A percentile compares a stretch with the other conserved stretches of the same genome.
These are phyloP conservation scores for Resseliella maxima DNA, from an alignment of 2,888 invertebrate genomes.

Conservation along the genomic window DNA sequence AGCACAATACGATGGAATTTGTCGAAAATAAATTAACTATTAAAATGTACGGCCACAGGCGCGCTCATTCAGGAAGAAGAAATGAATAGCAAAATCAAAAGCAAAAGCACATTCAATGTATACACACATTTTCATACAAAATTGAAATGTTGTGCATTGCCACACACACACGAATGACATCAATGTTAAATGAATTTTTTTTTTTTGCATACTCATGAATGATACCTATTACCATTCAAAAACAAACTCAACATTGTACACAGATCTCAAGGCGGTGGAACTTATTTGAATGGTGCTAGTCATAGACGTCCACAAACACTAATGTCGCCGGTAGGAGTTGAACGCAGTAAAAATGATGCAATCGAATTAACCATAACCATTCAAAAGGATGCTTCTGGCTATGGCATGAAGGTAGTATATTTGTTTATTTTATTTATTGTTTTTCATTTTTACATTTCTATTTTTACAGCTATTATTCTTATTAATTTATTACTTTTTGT, in stretches of 20 bases:
- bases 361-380: slow-evolving; percentile 65
- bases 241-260: not conserved
- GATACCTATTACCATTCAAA: not conserved
- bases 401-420: slow-evolving; percentile 67
- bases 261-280: slow-evolving; percentile 55
- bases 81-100: too few relatives aligned
- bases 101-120: too few relatives aligned
- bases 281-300: slow-evolving; percentile 58
- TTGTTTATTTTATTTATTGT: not conserved
- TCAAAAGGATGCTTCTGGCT: slow-evolving; percentile 67
- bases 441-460: not conserved
- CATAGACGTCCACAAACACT: slow-evolving; percentile 57
- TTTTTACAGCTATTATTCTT: not conserved
- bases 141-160: too few relatives aligned
- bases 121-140: too few relatives aligned
- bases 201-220: too few relatives aligned
- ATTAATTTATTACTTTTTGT: too few relatives aligned
- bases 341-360: slow-evolving; percentile 40
- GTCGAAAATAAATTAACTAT: not conserved
- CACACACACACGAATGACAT: not conserved
- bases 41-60: not conserved
- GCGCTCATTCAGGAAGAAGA: too few relatives aligned
- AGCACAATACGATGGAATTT: not conserved
- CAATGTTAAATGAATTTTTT: too few relatives aligned
- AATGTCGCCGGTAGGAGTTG: slow-evolving; percentile 57